phyloP scores from a whole-genome alignment of 2,797 vertebrate species.

The Peromyscus aztecus region DNA sequence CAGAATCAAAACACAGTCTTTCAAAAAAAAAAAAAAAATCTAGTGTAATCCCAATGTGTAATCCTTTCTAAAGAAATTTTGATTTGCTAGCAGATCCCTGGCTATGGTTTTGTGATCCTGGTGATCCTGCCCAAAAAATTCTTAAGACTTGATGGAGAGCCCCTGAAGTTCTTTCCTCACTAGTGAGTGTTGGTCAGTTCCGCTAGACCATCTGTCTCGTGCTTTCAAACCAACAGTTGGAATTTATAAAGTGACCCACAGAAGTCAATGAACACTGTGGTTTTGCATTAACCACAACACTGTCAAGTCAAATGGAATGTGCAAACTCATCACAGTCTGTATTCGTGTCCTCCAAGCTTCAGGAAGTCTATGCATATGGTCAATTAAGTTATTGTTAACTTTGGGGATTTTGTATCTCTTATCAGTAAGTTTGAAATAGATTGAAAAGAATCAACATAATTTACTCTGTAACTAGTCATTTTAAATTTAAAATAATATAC shows the following conservation, averaged over 20 bases:
- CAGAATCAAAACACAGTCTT: conserved; percentile 80
- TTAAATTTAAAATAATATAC: conserved; percentile 59
- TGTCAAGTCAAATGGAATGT: conserved; percentile 62
- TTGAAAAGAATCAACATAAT: conserved; percentile 37
- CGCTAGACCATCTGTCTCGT: conserved; percentile 52
- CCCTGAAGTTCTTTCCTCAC: conserved; percentile 4
- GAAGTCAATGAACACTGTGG: conserved; percentile 71
- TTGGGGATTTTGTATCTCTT: background rate
- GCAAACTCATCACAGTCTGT: conserved; percentile 45
- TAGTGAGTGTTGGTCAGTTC: conserved; percentile 49
- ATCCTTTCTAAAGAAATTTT: conserved; percentile 77
- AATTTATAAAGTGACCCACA: conserved; percentile 73
- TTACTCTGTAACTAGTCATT: conserved; percentile 50
- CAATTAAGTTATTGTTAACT: conserved; percentile 16
- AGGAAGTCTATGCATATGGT: background rate
- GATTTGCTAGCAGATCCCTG: conserved; percentile 76
- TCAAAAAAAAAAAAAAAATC: conserved; percentile 74
- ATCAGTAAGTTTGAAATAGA: conserved; percentile 51
- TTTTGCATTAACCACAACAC: conserved; percentile 73
- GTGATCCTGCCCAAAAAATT: conserved; percentile 70
- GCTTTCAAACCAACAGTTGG: conserved; percentile 69
- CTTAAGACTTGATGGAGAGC: conserved; percentile 46
- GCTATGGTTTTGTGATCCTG: conserved; percentile 65
- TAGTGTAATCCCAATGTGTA: conserved; percentile 74
- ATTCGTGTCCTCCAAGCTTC: conserved; percentile 56